Conservation (phyloP, 2,888 invertebrate species). For the Polydrusus cervinus region DNA sequence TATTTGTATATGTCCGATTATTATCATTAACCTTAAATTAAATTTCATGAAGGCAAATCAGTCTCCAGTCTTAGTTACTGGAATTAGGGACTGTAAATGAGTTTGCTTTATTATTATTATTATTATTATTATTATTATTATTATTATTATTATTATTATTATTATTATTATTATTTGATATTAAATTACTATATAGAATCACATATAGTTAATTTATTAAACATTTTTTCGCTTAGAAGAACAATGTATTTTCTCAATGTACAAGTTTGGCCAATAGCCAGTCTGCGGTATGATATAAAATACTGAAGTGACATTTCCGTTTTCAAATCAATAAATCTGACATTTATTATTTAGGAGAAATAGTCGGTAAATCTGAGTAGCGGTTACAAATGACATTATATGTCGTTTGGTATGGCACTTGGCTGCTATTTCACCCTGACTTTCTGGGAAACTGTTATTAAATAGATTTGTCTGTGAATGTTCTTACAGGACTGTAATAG, state of each 20-base stretch:
- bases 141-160: too few species aligned
- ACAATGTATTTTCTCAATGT: neutral
- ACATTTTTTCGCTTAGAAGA: too few species aligned
- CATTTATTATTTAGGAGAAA: slow-evolving; percentile 23
- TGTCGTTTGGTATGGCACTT: slow-evolving; percentile 10
- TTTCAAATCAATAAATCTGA: slow-evolving; percentile 15
- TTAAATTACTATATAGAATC: too few species aligned
- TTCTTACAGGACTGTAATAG: neutral
- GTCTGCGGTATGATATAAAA: slow-evolving; percentile 6
- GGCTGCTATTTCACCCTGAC: slow-evolving; percentile 9
- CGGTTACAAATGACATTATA: slow-evolving; percentile 15
- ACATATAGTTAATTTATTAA: too few species aligned
- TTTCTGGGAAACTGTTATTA: slow-evolving; percentile 18
- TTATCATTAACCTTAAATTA: too few species aligned
- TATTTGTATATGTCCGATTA: too few species aligned
- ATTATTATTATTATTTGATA: too few species aligned
- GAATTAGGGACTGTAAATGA: too few species aligned
- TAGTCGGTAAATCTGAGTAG: slow-evolving; percentile 12
- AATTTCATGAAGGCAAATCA: too few species aligned
- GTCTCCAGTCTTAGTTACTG: too few species aligned
- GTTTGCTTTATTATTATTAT: too few species aligned
- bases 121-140: too few species aligned
- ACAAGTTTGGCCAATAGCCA: slow-evolving; percentile 10
- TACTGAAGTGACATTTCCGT: slow-evolving; percentile 3
- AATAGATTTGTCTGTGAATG: slow-evolving; percentile 16